Evolutionary conservation across 2,113 vertebrate genomes (phyloP).

Genomic region (Gavialis gangeticus): DNA sequence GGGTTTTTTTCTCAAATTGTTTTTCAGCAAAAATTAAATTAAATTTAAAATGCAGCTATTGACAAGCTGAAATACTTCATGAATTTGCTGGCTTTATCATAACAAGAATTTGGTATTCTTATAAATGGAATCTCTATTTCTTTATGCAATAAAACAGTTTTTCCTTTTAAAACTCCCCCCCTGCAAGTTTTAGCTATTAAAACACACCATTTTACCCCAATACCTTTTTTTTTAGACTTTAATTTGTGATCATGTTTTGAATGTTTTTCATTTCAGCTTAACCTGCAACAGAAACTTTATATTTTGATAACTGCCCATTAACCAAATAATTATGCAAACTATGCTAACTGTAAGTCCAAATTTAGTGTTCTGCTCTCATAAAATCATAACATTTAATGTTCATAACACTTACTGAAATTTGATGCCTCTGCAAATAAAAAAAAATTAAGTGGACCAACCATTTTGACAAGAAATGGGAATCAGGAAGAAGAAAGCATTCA

Average conservation of each 20-base stretch:
- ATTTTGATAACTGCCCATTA: not conserved
- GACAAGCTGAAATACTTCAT: not conserved
- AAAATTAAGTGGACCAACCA: no score
- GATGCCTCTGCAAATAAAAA: not conserved
- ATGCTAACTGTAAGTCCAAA: not conserved
- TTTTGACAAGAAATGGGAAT: not conserved
- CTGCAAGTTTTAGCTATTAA: no score
- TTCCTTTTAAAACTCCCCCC: no score
- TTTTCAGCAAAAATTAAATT: no score
- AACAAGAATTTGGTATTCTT: not conserved
- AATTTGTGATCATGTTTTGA: not conserved
- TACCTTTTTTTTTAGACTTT: not conserved
- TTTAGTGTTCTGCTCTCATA: not conserved
- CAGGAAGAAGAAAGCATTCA: not conserved
- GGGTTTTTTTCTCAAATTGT: no score
- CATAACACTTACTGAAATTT: not conserved
- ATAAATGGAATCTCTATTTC: no score
- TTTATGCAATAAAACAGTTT: no score
- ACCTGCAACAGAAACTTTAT: not conserved
- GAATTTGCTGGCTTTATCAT: rapidly evolving
- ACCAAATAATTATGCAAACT: not conserved
- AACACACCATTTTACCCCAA: no score
- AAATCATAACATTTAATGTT: not conserved
- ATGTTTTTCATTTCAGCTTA: no score
- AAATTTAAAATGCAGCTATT: not conserved